Evolutionary conservation across 1,140 invertebrate species (phyloP), one percentile per base, ranked within the genome.

Genomic region (Drosophila lacertosa): DNA sequence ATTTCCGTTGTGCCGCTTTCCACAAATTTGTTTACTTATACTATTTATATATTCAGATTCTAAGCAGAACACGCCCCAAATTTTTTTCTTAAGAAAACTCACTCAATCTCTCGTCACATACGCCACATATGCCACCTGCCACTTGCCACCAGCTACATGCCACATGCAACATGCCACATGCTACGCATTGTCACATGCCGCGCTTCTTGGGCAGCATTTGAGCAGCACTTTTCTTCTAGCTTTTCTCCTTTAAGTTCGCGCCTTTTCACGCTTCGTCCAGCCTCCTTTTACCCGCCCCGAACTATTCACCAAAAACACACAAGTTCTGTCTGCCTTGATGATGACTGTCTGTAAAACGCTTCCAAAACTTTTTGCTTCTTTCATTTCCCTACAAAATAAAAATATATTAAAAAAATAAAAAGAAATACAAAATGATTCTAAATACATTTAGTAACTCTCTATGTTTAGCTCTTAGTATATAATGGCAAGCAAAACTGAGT

Each of bases 1-100:
- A 40, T 80, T 83, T 82, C 57, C 68, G 75, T 83, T 83, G 80
- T 84, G 80, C 80, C 65, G 82, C 81, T 88, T 77, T 57, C 58
- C 51, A 54, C 69, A 72, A 45, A 42, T 24, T 6, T 32, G 1
- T 15, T 33, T 50, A 63, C 29, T 57, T 54, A 47, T 40, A 60
- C 51, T 72, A 42, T 70, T 55, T 66, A 64, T 35, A 37, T 62
- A 79, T 54, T 55, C 65, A 42, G 48, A 50, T 48, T 77, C 15
- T 54, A 57, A 50, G 66, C 45, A 20, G 50, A 77, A 40, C 45
- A 67, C 50, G 53, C 54, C 60, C 58, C 60, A n/a, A n/a, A n/a
- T n/a, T n/a, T 7, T 44, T 35, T 47, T 37, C 26, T 42, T 63
- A 33, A 39, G 39, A 59, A 60, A 20, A 45, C 13, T 33, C 39